These are phyloP conservation scores for Eonycteris spelaea DNA, from an alignment of 2,113 vertebrate species.

Conservation along the genomic window DNA sequence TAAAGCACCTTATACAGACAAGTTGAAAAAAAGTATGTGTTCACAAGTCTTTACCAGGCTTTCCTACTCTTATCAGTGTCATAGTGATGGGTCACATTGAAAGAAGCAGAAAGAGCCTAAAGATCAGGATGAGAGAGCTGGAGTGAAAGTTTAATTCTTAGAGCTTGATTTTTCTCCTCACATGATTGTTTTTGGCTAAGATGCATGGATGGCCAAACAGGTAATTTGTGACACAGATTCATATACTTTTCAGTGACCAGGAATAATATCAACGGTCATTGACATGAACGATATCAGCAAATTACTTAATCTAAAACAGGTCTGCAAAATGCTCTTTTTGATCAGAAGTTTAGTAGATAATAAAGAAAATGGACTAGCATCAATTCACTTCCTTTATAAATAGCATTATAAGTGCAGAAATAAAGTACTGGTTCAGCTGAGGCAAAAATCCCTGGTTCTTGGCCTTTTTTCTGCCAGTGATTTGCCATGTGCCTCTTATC, in stretches of 20 bases:
- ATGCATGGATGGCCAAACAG: neutral
- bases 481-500: neutral
- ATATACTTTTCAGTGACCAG: neutral
- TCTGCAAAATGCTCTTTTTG: neutral
- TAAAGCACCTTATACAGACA: neutral
- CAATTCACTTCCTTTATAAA: neutral
- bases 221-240: neutral
- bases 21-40: neutral
- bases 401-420: neutral
- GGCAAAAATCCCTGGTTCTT: neutral
- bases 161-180: neutral
- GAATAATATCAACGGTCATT: neutral
- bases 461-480: neutral
- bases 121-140: neutral
- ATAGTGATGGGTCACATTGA: neutral
- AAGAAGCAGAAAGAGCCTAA: neutral
- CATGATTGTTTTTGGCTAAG: neutral
- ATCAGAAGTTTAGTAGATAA: neutral
- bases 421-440: neutral
- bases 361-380: neutral
- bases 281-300: neutral
- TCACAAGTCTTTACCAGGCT: neutral
- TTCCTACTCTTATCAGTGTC: neutral
- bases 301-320: neutral
- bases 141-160: neutral